phyloP scores from a whole-genome alignment of 1,140 invertebrate genomes.

The Drosophila seguyi region DNA sequence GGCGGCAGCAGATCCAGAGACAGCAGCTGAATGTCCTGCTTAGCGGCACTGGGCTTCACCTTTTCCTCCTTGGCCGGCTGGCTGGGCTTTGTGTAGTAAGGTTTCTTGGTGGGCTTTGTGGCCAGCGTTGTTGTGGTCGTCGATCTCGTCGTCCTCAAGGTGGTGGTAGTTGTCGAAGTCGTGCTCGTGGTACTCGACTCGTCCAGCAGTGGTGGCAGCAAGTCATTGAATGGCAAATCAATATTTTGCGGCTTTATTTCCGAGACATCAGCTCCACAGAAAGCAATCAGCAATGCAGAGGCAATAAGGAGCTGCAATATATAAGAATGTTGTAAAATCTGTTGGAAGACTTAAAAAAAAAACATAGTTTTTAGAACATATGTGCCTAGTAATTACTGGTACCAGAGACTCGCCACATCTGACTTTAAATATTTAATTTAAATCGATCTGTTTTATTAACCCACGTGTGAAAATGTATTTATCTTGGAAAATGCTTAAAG shows the following conservation, averaged over 20 bases:
- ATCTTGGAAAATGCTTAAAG: not conserved
- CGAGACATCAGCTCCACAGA: constrained; percentile 63
- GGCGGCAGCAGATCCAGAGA: constrained; percentile 66
- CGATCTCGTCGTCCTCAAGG: constrained; percentile 28
- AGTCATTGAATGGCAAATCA: constrained; percentile 78
- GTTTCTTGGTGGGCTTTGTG: constrained; percentile 73
- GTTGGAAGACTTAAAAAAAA: no score
- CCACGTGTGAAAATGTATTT: not conserved
- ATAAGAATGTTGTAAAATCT: no score
- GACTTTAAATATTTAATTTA: no score
- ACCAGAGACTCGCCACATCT: no score
- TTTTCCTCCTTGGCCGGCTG: constrained; percentile 26
- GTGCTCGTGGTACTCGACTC: constrained; percentile 31
- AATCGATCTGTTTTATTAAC: not conserved
- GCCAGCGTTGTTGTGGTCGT: constrained; percentile 19
- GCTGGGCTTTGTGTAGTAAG: constrained; percentile 59
- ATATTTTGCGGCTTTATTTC: constrained; percentile 54
- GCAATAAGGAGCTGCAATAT: constrained; percentile 65
- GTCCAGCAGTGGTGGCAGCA: constrained; percentile 72
- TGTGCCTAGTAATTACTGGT: no score
- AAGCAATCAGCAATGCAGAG: constrained; percentile 43
- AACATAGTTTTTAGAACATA: no score
- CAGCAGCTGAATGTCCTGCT: constrained; percentile 36
- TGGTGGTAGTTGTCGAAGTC: constrained; percentile 17
- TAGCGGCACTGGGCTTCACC: constrained; percentile 26